Evolutionary conservation across 2,113 vertebrate species (phyloP).

Genomic region (Hoplias malabaricus): DNA sequence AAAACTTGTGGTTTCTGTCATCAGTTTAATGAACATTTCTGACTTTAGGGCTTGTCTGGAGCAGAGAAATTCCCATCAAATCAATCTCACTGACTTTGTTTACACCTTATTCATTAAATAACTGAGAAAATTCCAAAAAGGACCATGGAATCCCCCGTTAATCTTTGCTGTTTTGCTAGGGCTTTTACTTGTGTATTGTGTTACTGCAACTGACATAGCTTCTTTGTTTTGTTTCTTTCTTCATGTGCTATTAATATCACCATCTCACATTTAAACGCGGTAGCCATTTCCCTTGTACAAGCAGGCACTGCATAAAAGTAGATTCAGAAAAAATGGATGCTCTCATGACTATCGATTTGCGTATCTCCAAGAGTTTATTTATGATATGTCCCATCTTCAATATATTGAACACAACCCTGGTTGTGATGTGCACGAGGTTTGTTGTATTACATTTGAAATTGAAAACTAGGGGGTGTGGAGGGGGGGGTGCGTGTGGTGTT

Average conservation of each 20-base stretch:
- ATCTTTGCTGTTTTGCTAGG: neutral
- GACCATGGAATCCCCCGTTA: too few species aligned
- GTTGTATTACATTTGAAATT: slow-evolving; percentile 33
- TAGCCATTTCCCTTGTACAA: neutral
- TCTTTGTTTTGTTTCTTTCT: neutral
- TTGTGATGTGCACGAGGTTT: neutral
- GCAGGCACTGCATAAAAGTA: neutral
- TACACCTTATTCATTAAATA: too few species aligned
- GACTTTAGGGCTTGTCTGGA: too few species aligned
- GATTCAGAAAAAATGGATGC: neutral
- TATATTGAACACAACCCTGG: neutral
- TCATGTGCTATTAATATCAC: neutral
- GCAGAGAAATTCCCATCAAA: too few species aligned
- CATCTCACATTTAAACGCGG: neutral
- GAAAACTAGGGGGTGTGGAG: neutral
- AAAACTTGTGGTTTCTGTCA: too few species aligned
- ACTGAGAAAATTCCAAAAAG: too few species aligned
- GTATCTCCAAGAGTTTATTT: neutral
- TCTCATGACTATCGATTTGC: neutral
- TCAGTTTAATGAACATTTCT: too few species aligned
- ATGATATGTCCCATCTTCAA: neutral
- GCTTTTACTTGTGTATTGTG: neutral
- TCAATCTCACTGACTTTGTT: too few species aligned
- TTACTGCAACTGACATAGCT: neutral
- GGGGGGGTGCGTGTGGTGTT: slow-evolving; percentile 4